Evolutionary conservation across 2,888 invertebrate genomes (phyloP).

Genomic region (Cremastobaeus sp.): DNA sequence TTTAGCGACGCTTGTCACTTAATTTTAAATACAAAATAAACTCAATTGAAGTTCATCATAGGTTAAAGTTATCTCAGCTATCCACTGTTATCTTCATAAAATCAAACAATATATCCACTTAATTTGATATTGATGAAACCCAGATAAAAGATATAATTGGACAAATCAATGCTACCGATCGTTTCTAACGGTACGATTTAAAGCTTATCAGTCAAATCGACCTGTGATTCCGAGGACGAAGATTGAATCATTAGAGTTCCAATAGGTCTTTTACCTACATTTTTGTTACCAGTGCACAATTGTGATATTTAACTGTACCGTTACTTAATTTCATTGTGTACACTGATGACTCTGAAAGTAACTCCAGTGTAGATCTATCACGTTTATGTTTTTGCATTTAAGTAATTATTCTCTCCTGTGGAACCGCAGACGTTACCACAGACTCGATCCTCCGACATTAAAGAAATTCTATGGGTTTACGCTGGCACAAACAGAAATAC

Average conservation of each 20-base stretch:
- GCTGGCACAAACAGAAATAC: too few relatives aligned
- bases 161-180: conserved; percentile 53
- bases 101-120: conserved; percentile 26
- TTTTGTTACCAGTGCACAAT: too few relatives aligned
- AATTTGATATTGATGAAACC: conserved; percentile 39
- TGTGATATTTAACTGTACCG: conserved; percentile 37
- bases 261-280: conserved; percentile 1
- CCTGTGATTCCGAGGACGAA: conserved; percentile 20
- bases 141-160: conserved; percentile 53
- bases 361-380: conserved; percentile 20
- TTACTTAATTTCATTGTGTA: conserved; percentile 39
- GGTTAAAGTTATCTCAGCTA: conserved; percentile 1
- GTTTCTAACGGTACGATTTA: conserved; percentile 44
- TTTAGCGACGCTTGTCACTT: too few relatives aligned
- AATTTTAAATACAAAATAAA: conserved; percentile 1
- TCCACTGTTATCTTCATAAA: conserved; percentile 11
- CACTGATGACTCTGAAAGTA: conserved; percentile 1
- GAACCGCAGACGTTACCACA: conserved; percentile 53
- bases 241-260: conserved; percentile 46
- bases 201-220: conserved; percentile 49
- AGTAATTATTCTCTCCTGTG: conserved; percentile 29
- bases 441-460: conserved; percentile 31
- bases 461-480: conserved; percentile 44
- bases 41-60: conserved; percentile 12
- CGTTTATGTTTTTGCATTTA: conserved; percentile 36